Conservation (phyloP, 1,140 invertebrate genomes). For the Aradophagus sp. region DNA sequence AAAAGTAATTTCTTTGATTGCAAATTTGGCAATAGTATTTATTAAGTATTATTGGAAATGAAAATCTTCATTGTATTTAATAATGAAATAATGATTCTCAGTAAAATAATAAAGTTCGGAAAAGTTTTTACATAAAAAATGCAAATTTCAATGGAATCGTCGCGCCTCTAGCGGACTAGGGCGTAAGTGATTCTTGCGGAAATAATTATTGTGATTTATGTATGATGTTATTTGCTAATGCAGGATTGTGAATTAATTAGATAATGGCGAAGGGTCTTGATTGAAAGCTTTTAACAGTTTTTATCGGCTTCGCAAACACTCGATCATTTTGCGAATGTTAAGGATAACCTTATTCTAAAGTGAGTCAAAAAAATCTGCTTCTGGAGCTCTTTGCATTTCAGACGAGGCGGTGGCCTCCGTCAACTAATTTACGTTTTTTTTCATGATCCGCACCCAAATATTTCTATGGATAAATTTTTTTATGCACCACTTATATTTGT, state of each 20-base stretch:
- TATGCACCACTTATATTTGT: no score
- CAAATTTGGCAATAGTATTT: no score
- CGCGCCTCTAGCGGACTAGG: constrained; percentile 65
- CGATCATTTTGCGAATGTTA: constrained; percentile 57
- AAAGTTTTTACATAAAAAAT: no score
- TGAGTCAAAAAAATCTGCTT: constrained; percentile 20
- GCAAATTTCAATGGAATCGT: no score
- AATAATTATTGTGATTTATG: constrained; percentile 71
- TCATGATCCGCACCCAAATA: constrained; percentile 52
- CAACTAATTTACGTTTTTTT: constrained; percentile 60
- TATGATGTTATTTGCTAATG: constrained; percentile 68
- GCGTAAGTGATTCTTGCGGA: constrained; percentile 63
- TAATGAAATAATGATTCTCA: no score
- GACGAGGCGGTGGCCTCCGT: constrained; percentile 68
- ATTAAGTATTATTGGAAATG: no score
- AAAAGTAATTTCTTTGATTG: no score
- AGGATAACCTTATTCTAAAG: constrained; percentile 49
- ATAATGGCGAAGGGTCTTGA: constrained; percentile 59
- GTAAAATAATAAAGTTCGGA: no score
- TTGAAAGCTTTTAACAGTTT: constrained; percentile 47
- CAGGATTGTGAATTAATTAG: constrained; percentile 62
- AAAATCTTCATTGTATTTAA: no score
- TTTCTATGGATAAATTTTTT: constrained; percentile 46
- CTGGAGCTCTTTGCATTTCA: constrained; percentile 41
- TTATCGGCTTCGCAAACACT: constrained; percentile 31